Evolutionary conservation across 2,113 vertebrate genomes (phyloP), one percentile per base, ranked within the genome.

Genomic region (Alosa alosa): DNA sequence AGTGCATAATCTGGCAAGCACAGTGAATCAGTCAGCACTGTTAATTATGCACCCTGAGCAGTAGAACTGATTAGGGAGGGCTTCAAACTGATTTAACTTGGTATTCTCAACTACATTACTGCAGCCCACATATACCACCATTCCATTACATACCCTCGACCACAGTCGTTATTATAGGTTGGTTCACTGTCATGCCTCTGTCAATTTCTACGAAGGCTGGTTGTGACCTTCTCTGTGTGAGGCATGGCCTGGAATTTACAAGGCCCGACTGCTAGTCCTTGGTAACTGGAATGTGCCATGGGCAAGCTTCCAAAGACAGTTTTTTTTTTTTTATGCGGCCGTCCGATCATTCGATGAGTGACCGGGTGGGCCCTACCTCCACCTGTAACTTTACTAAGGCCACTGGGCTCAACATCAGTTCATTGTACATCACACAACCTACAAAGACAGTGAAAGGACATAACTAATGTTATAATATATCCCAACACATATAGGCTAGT

Each of bases 221-320:
- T 85, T 87, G 85, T 88, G 91, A 91, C 92, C 90, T 89, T 90
- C 91, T 90, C 92, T 90, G 89, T 90, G 92, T 91, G 91, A 88
- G 89, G 91, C 88, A 89, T 88, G 90, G 91, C 88, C 89, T 88
- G 90, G 83, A 90, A 88, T 93, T 93, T 91, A 91, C 89, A 86
- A 91, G 90, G 88, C 47, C 78, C 72, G 78, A 87, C 81, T 82
- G 85, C 86, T 31, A 86, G 82, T 86, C 90, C 86, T 91, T 90
- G 87, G 84, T 81, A 87, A 84, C 75, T 84, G 90, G 90, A 91
- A 92, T 86, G 89, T 87, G 91, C 88, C 72, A 91, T 52, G 90
- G 88, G 92, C 90, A 83, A 82, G 83, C 89, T 94, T 94, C 90
- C 90, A 86, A 31, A 31, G 31, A 31, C 31, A 31, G 31, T 31